A percentile compares a stretch with the other conserved stretches of the same genome.
Conservation (phyloP, 92 coral and sea anemone genomes). For the Hydrozoanthus gracilis region DNA sequence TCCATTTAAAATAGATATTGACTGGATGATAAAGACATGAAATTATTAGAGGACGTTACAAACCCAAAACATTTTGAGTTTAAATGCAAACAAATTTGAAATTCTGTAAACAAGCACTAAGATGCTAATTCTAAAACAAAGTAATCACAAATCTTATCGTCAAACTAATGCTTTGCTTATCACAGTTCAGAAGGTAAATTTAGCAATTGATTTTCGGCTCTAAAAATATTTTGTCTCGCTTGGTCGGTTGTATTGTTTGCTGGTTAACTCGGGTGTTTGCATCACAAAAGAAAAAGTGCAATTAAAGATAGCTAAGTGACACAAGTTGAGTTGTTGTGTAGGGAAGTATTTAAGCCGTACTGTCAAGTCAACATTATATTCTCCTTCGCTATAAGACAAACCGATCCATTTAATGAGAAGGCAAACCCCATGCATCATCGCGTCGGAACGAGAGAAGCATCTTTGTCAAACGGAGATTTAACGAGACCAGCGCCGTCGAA, state of each 20-base stretch:
- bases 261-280: conserved; percentile 5
- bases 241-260: conserved; percentile 16
- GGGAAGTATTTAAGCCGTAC: conserved; percentile 21
- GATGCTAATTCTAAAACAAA: neutral
- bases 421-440: neutral
- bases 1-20: neutral
- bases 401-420: conserved; percentile 1
- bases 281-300: conserved; percentile 29
- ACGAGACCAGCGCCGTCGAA: too few relatives aligned
- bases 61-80: conserved; percentile 10
- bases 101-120: conserved; percentile 16
- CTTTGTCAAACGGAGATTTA: neutral
- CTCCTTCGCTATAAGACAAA: neutral
- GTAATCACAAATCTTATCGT: neutral
- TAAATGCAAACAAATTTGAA: neutral
- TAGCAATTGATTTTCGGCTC: neutral
- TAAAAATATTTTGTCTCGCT: conserved; percentile 12
- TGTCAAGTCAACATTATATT: conserved; percentile 12
- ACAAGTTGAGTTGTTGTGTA: neutral
- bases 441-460: neutral
- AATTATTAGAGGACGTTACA: neutral
- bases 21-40: neutral
- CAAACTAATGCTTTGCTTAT: neutral
- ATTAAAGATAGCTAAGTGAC: conserved; percentile 9
- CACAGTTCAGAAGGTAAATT: neutral